Percentiles rank a stretch among this genome's conserved stretches.
Conservation (phyloP, 2,888 invertebrate genomes). For the Tipula vernalis region DNA sequence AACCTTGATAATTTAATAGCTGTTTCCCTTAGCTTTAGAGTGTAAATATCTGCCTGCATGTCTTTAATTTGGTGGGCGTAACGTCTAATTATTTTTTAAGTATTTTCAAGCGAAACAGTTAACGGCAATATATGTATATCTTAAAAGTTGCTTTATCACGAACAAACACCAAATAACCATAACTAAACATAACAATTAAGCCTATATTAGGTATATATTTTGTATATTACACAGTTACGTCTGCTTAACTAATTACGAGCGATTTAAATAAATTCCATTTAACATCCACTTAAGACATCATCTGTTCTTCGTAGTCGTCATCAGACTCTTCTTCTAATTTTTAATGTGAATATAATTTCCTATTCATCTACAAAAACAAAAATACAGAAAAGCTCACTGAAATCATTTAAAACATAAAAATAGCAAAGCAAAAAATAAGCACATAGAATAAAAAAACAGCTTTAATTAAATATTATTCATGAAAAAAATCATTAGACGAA, state of each 20-base stretch:
- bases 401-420: not conserved
- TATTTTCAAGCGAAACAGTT: no score
- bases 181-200: no score
- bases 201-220: not conserved
- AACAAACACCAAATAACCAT: no score
- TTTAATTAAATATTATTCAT: not conserved
- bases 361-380: not conserved
- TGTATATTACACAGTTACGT: not conserved
- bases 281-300: not conserved
- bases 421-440: not conserved
- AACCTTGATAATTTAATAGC: no score
- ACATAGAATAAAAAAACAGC: not conserved
- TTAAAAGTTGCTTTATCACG: no score
- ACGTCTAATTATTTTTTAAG: no score
- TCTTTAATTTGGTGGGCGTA: no score
- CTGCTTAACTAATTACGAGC: not conserved
- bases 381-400: not conserved
- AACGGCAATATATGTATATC: no score
- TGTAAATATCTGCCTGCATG: no score
- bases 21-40: no score
- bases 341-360: not conserved
- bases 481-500: not conserved
- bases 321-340: not conserved
- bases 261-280: not conserved
- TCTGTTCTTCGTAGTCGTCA: not conserved